These are phyloP conservation scores for Drosophila bocki DNA, from an alignment of 1,140 invertebrate species.

Conservation along the genomic window DNA sequence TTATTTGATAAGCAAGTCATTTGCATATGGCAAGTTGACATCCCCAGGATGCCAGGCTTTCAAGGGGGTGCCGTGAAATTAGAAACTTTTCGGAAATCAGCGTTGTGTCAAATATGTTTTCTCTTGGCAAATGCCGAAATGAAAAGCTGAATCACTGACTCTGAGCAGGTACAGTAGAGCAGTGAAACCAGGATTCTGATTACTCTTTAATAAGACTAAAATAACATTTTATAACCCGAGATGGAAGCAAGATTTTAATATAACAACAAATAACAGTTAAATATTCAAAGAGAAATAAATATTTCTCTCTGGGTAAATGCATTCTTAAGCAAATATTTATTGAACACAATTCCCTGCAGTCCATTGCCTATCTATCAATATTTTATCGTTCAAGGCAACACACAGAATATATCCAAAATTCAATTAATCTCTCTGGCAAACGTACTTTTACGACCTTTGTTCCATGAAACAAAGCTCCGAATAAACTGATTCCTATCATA, in stretches of 20 bases:
- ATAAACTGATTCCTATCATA: slow-evolving; percentile 31
- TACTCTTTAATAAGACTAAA: background rate
- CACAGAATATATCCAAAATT: slow-evolving; percentile 12
- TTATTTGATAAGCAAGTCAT: slow-evolving; percentile 83
- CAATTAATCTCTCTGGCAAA: slow-evolving; percentile 34
- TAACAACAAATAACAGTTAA: background rate
- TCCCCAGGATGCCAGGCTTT: slow-evolving; percentile 16
- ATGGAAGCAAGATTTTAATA: background rate
- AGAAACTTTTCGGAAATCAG: slow-evolving; percentile 63
- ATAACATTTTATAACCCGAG: background rate
- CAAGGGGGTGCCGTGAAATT: slow-evolving; percentile 34
- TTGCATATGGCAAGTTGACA: slow-evolving; percentile 75
- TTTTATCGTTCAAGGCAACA: slow-evolving; percentile 24
- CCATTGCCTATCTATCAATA: slow-evolving; percentile 12
- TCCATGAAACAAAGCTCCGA: slow-evolving; percentile 20
- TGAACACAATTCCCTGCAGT: background rate
- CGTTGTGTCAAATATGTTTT: slow-evolving; percentile 68
- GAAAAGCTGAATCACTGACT: background rate
- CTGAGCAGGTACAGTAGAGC: background rate
- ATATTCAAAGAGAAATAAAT: background rate
- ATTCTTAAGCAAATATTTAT: slow-evolving; percentile 5
- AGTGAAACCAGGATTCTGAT: too few relatives aligned
- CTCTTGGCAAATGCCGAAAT: slow-evolving; percentile 29
- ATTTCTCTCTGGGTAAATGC: background rate
- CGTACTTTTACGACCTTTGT: slow-evolving; percentile 21